Percentiles rank a stretch among this genome's conserved stretches.
phyloP scores from a whole-genome alignment of 2,113 vertebrate genomes.

The Catharus fuscescens region DNA sequence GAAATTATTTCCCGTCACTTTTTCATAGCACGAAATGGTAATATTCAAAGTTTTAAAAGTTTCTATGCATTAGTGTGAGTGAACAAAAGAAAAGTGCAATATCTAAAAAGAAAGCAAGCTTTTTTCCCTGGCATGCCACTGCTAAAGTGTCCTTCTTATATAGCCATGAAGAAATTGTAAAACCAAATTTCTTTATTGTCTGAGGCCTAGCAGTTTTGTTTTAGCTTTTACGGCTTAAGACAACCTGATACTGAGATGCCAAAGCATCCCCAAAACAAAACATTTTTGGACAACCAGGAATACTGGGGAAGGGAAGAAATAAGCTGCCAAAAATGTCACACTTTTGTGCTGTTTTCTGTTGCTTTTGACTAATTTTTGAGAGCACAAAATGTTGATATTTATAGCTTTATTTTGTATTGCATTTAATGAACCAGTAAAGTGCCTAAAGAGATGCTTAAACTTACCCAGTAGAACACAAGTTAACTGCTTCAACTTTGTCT shows the following conservation, averaged over 20 bases:
- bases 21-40: slow-evolving; percentile 59
- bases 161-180: slow-evolving; percentile 75
- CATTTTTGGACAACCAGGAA: slow-evolving; percentile 59
- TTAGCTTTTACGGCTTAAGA: slow-evolving; percentile 67
- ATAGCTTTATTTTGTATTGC: slow-evolving; percentile 80
- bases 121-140: slow-evolving; percentile 60
- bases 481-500: slow-evolving; percentile 48
- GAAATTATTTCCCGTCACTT: slow-evolving; percentile 70
- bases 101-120: slow-evolving; percentile 65
- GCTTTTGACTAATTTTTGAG: slow-evolving; percentile 65
- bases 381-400: slow-evolving; percentile 76
- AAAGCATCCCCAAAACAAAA: slow-evolving; percentile 74
- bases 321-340: slow-evolving; percentile 74
- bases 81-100: slow-evolving; percentile 83
- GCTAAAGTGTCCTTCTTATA: slow-evolving; percentile 77
- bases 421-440: slow-evolving; percentile 78
- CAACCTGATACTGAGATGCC: slow-evolving; percentile 68
- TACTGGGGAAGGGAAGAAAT: slow-evolving; percentile 63
- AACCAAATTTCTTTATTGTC: slow-evolving; percentile 76
- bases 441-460: slow-evolving; percentile 76
- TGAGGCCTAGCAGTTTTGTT: slow-evolving; percentile 65
- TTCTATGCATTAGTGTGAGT: slow-evolving; percentile 79
- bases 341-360: slow-evolving; percentile 71
- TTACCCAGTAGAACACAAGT: slow-evolving; percentile 52
- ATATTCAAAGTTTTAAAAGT: slow-evolving; percentile 66